phyloP scores from a whole-genome alignment of 1,140 invertebrate genomes.

The Atta texana region DNA sequence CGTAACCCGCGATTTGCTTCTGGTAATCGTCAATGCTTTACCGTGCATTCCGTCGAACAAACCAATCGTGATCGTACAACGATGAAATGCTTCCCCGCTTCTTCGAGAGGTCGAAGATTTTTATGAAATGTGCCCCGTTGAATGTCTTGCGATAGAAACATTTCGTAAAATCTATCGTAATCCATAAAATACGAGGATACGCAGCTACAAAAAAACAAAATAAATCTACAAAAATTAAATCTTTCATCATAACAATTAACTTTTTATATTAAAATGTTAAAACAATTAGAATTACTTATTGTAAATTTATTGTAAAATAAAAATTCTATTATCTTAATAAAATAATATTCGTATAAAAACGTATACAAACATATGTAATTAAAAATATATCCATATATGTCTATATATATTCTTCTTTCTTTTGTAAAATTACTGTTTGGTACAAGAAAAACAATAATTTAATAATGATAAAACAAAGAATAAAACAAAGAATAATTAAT shows the following conservation, averaged over 20 bases:
- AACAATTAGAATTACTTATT: not conserved
- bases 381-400: too few species aligned
- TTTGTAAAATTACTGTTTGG: too few species aligned
- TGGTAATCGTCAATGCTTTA: constrained; percentile 35
- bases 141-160: constrained; percentile 6
- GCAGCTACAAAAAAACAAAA: too few species aligned
- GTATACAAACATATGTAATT: too few species aligned
- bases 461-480: too few species aligned
- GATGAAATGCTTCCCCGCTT: constrained; percentile 39
- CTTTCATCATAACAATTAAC: not conserved
- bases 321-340: too few species aligned
- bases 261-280: not conserved
- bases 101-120: constrained; percentile 16
- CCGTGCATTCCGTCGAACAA: constrained; percentile 44
- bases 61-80: constrained; percentile 43
- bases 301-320: too few species aligned
- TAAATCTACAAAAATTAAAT: not conserved
- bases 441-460: too few species aligned
- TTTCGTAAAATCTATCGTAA: not conserved
- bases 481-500: too few species aligned
- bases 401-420: too few species aligned
- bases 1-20: constrained; percentile 42
- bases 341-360: too few species aligned
- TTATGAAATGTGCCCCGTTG: not conserved
- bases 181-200: not conserved